Evolutionary conservation across 1,140 invertebrate species (phyloP).

Genomic region (Acromyrmex charruanus): DNA sequence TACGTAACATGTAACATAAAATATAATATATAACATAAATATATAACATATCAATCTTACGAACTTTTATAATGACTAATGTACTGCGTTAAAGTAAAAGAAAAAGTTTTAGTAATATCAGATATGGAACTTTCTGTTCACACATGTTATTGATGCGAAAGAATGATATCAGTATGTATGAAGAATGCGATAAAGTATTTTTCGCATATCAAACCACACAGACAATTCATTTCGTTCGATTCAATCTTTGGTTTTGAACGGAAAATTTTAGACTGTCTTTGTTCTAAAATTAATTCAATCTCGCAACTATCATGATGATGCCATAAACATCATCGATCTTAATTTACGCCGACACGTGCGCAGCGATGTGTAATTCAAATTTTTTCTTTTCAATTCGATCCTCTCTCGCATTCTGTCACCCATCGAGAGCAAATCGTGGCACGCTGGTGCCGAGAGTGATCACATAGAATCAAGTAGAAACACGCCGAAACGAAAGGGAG

Average conservation of each 20-base stretch:
- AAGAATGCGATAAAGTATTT: not conserved
- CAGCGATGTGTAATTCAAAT: not conserved
- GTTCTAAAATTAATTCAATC: not conserved
- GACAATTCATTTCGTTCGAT: not conserved
- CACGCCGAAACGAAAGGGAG: constrained; percentile 36
- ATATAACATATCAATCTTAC: constrained; percentile 39
- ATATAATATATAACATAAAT: constrained; percentile 56
- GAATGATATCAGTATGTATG: constrained; percentile 33
- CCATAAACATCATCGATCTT: not conserved
- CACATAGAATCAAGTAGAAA: constrained; percentile 18
- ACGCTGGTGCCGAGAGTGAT: not conserved
- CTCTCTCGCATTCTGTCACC: not conserved
- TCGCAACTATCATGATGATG: not conserved
- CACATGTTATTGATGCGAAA: not conserved
- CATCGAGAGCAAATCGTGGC: constrained; percentile 6
- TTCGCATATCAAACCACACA: not conserved
- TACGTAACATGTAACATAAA: constrained; percentile 37
- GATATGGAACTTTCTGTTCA: constrained; percentile 26
- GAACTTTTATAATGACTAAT: constrained; percentile 38
- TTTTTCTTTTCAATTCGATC: constrained; percentile 10
- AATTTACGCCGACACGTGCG: constrained; percentile 7
- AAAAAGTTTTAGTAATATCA: constrained; percentile 13
- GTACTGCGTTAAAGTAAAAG: constrained; percentile 21
- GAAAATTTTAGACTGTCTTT: not conserved
- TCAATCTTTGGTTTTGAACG: not conserved